These are phyloP conservation scores for Drosophila rhopaloa DNA, from an alignment of 1,140 invertebrate species.

Conservation along the genomic window DNA sequence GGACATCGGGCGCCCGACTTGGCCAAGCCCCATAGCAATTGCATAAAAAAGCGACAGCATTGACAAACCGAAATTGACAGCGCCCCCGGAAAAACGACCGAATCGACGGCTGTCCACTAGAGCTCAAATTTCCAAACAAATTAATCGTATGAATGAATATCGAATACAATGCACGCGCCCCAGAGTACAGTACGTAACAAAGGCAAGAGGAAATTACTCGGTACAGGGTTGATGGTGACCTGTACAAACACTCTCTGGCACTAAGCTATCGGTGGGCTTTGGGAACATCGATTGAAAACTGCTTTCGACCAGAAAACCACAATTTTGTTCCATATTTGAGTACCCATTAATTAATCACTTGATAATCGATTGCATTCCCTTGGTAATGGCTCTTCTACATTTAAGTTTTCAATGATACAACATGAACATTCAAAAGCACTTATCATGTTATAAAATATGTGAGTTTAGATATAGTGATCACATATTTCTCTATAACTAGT, in stretches of 20 bases:
- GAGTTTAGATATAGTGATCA: too few relatives aligned
- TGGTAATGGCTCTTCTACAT: neutral
- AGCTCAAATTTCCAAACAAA: conserved; percentile 67
- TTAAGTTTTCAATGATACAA: neutral
- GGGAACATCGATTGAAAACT: neutral
- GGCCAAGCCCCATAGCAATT: conserved; percentile 35
- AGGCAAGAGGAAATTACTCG: conserved; percentile 24
- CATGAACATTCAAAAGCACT: neutral
- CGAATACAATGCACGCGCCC: conserved; percentile 52
- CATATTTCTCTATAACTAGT: too few relatives aligned
- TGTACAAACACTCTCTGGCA: neutral
- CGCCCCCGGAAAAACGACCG: conserved; percentile 5
- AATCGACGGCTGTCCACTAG: conserved; percentile 16
- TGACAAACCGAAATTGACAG: conserved; percentile 63
- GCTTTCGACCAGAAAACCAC: neutral
- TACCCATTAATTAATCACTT: conserved; percentile 3
- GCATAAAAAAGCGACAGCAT: conserved; percentile 66
- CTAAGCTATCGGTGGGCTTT: neutral
- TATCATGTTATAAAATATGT: too few relatives aligned
- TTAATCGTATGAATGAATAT: conserved; percentile 75
- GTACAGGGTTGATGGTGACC: conserved; percentile 5
- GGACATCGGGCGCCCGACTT: conserved; percentile 5
- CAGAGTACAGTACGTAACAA: conserved; percentile 61
- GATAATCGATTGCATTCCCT: neutral
- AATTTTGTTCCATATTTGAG: neutral